These are phyloP conservation scores for Naso thynnoides DNA, from an alignment of 2,797 vertebrate species.

Conservation along the genomic window DNA sequence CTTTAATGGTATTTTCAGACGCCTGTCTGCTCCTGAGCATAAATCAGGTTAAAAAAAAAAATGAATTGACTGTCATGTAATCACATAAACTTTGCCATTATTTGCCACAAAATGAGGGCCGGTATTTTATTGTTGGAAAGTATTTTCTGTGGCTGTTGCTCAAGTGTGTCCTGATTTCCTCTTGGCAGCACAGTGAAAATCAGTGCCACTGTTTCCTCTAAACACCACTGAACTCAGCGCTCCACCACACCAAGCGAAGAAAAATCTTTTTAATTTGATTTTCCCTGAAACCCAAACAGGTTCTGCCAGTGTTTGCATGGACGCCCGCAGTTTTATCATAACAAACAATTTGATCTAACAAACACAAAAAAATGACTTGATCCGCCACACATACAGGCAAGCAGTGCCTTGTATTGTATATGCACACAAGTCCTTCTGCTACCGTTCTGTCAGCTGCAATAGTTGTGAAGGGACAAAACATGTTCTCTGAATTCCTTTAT, in stretches of 20 bases:
- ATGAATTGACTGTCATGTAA: conserved; percentile 28
- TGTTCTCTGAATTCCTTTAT: not conserved
- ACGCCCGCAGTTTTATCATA: not conserved
- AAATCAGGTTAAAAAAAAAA: conserved; percentile 33
- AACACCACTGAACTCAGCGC: conserved; percentile 22
- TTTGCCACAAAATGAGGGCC: conserved; percentile 23
- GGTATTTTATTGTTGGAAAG: conserved; percentile 35
- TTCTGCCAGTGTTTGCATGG: conserved; percentile 18
- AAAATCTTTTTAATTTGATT: conserved; percentile 13
- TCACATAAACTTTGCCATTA: conserved; percentile 26
- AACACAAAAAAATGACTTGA: conserved; percentile 3
- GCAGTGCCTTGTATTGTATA: not conserved
- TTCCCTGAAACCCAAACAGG: conserved; percentile 17
- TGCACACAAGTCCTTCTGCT: not conserved
- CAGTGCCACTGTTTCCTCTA: conserved; percentile 12
- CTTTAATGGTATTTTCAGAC: conserved; percentile 55
- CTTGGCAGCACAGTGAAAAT: conserved; percentile 24
- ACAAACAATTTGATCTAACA: not conserved
- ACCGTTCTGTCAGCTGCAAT: not conserved
- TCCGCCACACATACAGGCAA: not conserved
- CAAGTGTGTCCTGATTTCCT: conserved; percentile 18
- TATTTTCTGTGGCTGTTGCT: conserved; percentile 8
- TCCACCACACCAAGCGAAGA: not conserved
- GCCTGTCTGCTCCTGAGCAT: conserved; percentile 18
- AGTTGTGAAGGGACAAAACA: conserved; percentile 3